Base-by-base conservation (phyloP, 2,113 vertebrate genomes). In the Prunella fulvescens region DNA sequence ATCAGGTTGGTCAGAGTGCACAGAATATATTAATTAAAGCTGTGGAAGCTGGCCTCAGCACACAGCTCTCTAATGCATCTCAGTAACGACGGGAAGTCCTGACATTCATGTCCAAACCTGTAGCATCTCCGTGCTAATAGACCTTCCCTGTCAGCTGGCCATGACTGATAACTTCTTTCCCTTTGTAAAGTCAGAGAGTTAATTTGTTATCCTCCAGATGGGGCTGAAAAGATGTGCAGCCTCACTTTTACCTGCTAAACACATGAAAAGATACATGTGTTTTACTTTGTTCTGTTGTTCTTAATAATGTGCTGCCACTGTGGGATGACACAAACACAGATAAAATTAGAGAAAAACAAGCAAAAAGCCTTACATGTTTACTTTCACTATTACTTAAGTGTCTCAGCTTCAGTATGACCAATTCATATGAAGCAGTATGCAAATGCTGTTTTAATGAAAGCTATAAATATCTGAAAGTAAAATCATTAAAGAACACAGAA, bases 1-100 rank as follows among this genome's bases (percentile, higher is more conserved):
- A 91, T 88, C 71, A 74, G 76, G 50, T 87, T 93, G 86, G 90
- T 90, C 91, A 94, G 79, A 95, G 95, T 81, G 95, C 95, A 82
- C 88, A 95, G 76, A 82, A 88, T 31, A 1, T 92, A 96, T 96
- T 95, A 79, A 95, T 97, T 97, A 95, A 95, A 92, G n/a, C 67
- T 67, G 70, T 51, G 66, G 81, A 91, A 35, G 48, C 69, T 45
- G 65, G 64, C 39, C 93, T 96, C 66, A 53, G 92, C 70, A 24
- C 86, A 76, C 33, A 64, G 24, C 79, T 89, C 91, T 86, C 71
- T 51, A 5, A 2, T 77, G 87, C 81, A 66, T 77, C 9, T 2
- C 82, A 64, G 57, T 44, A 67, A 88, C 0, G 2, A 73, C 0
- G 13, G 71, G 40, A 92, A 93, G 70, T 66, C 81, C 71, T 80